Percentiles rank a stretch among this genome's conserved stretches.
Evolutionary conservation across 2,888 invertebrate species (phyloP).

Genomic region (Meteorus colon): DNA sequence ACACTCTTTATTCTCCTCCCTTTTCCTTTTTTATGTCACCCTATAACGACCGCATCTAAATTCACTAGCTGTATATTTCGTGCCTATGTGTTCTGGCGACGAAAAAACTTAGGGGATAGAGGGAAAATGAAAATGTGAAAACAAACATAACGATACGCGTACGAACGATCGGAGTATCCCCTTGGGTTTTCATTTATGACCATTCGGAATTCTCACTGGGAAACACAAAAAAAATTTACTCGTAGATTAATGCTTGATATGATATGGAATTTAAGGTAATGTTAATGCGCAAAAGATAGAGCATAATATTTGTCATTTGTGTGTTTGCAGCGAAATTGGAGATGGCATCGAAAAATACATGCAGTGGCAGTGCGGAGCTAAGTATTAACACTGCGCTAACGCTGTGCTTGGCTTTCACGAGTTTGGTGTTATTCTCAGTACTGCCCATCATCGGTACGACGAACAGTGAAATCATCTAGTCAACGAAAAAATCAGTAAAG

Average conservation of each 20-base stretch:
- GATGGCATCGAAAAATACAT: constrained; percentile 64
- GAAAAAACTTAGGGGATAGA: background rate
- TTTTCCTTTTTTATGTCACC: constrained; percentile 22
- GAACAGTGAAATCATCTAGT: constrained; percentile 46
- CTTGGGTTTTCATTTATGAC: constrained; percentile 14
- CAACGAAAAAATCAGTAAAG: constrained; percentile 26
- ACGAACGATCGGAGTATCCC: background rate
- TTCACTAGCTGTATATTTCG: constrained; percentile 39
- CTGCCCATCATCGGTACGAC: constrained; percentile 47
- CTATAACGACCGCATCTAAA: constrained; percentile 38
- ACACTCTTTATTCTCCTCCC: constrained; percentile 6
- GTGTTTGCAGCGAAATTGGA: constrained; percentile 68
- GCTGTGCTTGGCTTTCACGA: constrained; percentile 57
- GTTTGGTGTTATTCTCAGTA: constrained; percentile 53
- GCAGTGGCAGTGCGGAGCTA: constrained; percentile 61
- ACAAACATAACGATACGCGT: background rate
- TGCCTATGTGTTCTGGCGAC: background rate
- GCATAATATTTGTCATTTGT: constrained; percentile 45
- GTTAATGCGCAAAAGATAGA: background rate
- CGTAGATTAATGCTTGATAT: background rate
- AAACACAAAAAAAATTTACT: background rate
- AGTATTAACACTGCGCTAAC: constrained; percentile 51
- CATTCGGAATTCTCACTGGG: background rate
- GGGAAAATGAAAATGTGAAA: background rate
- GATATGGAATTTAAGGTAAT: background rate